Base-by-base conservation (phyloP, 2,113 vertebrate genomes). In the Pteronura brasiliensis region DNA sequence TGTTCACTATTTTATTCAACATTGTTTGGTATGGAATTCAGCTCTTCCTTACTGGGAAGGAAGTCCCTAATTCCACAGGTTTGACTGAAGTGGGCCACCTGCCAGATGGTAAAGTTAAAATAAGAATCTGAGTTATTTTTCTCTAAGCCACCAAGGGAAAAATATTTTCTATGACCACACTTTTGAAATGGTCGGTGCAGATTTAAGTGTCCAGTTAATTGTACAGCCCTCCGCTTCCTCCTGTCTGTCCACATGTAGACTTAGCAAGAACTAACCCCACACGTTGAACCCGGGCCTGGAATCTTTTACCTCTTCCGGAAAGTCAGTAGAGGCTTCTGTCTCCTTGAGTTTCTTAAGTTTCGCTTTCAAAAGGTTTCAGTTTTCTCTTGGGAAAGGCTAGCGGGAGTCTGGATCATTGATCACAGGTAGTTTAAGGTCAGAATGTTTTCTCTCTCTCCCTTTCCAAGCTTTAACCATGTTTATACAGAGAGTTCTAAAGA, bases 361-460 rank as follows among this genome's bases (percentile, higher is more conserved):
- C 97, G 83, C 59, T 69, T 97, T 94, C 90, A 93, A 65, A 93
- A 95, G 92, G 94, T 98, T 98, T 98, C 97, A 36, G 20, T 94
- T 97, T 97, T 95, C 96, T 96, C 92, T 85, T 67, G 79, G 96
- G 96, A 92, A 52, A 71, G 21, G 39, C 69, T 20, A 72, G 71
- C 74, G 18, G 52, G 80, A 93, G 52, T 89, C 92, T 90, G 90
- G 79, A 93, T 96, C 95, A 57, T 71, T 42, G 87, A 94, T 96
- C 65, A 72, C 39, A 85, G 95, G 97, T 96, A 96, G 88, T 94
- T 97, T 97, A 89, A 97, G 96, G 94, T 97, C 95, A 97, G 71
- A 93, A 90, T 81, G n/a, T 94, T 94, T 85, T 97, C 36, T 92
- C 61, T 57, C 59, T 79, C 74, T 89, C 87, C 80, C 76, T 93